phyloP scores from a whole-genome alignment of 2,113 vertebrate species.

The Cyphomyrus discorhynchus region DNA sequence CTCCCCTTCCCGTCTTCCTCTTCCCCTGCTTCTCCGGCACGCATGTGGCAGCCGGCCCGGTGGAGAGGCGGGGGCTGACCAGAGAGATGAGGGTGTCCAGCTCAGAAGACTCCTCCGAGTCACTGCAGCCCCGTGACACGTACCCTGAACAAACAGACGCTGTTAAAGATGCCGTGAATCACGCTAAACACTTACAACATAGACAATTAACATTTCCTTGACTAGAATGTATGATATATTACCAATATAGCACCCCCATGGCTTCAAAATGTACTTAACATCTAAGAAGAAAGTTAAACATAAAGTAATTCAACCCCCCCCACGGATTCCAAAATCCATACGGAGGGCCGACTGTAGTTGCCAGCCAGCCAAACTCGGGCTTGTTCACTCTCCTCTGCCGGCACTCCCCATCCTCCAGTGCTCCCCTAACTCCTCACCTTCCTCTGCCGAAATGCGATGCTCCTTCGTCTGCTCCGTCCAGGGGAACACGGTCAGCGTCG shows the following conservation, averaged over 20 bases:
- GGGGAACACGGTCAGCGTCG: constrained; percentile 67
- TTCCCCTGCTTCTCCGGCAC: not conserved
- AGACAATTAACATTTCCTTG: not conserved
- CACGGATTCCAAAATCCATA: not conserved
- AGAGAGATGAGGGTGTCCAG: not conserved
- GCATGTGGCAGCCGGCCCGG: not conserved
- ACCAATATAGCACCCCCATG: not conserved
- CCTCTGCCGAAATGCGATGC: constrained; percentile 81
- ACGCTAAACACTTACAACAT: not conserved
- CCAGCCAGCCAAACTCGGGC: not conserved
- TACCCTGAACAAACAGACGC: constrained; percentile 67
- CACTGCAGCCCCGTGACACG: constrained; percentile 80
- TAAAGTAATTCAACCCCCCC: not conserved
- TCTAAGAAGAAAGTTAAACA: not conserved
- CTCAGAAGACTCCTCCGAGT: constrained; percentile 78
- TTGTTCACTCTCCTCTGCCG: not conserved
- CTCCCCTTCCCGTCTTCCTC: not conserved
- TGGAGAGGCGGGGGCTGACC: not conserved
- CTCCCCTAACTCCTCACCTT: constrained; percentile 63
- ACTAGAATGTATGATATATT: not conserved
- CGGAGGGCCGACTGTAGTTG: not conserved
- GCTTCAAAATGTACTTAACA: not conserved
- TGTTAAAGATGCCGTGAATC: not conserved
- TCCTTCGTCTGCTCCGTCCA: constrained; percentile 65
- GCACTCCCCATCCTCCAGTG: not conserved